A percentile compares a stretch with the other conserved stretches of the same genome.
phyloP scores from a whole-genome alignment of 1,140 invertebrate genomes.

The Heliothis virescens region DNA sequence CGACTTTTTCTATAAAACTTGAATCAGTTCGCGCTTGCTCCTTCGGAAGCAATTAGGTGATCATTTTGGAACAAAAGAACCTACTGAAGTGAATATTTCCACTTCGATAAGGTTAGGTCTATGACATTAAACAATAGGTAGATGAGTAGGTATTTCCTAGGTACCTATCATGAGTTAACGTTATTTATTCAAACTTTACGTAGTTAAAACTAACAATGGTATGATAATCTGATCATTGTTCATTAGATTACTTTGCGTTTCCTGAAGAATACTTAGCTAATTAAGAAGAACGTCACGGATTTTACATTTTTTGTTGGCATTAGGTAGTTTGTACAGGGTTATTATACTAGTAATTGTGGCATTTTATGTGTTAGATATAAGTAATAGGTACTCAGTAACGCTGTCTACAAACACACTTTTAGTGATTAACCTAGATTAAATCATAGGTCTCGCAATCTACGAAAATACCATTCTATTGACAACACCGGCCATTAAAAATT shows the following conservation, averaged over 20 bases:
- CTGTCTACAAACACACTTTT: not conserved
- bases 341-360: not conserved
- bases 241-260: not conserved
- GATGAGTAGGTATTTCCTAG: not conserved
- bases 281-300: not conserved
- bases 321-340: not conserved
- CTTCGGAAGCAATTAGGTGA: slow-evolving; percentile 72
- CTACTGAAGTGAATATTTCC: slow-evolving; percentile 18
- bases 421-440: slow-evolving; percentile 30
- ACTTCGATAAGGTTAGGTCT: slow-evolving; percentile 6
- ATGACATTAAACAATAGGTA: slow-evolving; percentile 32
- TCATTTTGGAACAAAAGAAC: slow-evolving; percentile 52
- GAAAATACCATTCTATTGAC: slow-evolving; percentile 66
- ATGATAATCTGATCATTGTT: not conserved
- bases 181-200: not conserved
- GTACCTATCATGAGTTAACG: not conserved
- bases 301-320: not conserved
- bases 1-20: slow-evolving; percentile 70
- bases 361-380: not conserved
- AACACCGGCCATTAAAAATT: slow-evolving; percentile 75
- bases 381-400: not conserved
- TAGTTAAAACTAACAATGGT: not conserved
- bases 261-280: not conserved
- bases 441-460: slow-evolving; percentile 56
- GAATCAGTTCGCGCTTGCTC: slow-evolving; percentile 68